Conservation (phyloP, 2,888 invertebrate genomes). For the Coecobrya sp. region DNA sequence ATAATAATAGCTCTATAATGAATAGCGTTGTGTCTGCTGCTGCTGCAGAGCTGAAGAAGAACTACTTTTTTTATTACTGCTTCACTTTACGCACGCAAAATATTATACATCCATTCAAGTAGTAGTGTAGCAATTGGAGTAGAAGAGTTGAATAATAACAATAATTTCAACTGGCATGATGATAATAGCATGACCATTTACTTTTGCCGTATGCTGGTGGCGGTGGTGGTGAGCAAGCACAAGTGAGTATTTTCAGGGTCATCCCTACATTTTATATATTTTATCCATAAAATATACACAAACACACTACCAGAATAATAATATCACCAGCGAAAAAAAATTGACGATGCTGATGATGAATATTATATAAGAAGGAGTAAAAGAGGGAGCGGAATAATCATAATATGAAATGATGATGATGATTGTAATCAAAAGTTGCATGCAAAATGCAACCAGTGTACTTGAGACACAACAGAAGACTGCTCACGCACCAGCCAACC, state of each 20-base stretch:
- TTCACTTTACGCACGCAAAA: constrained; percentile 44
- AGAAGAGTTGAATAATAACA: constrained; percentile 46
- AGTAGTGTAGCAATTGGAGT: constrained; percentile 30
- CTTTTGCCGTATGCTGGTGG: not conserved
- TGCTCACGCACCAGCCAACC: constrained; percentile 46
- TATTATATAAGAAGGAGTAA: constrained; percentile 41
- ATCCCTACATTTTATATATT: constrained; percentile 23
- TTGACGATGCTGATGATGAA: constrained; percentile 28
- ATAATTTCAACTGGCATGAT: constrained; percentile 48
- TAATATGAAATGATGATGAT: constrained; percentile 51
- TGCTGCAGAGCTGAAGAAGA: not conserved
- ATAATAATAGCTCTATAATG: constrained; percentile 23
- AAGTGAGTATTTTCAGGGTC: constrained; percentile 53
- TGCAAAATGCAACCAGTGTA: constrained; percentile 61
- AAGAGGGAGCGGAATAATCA: constrained; percentile 17
- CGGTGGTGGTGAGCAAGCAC: constrained; percentile 9
- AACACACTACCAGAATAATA: constrained; percentile 39
- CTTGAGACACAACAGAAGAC: not conserved
- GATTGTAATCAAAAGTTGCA: constrained; percentile 65
- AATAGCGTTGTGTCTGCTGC: constrained; percentile 6
- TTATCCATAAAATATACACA: constrained; percentile 31
- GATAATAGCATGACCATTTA: constrained; percentile 23
- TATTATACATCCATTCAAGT: constrained; percentile 11
- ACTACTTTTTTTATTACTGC: constrained; percentile 33
- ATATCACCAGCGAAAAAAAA: constrained; percentile 26